Evolutionary conservation across 2,888 invertebrate species (phyloP), one percentile per base, ranked within the genome.

Genomic region (Caenorhabditis sp.): DNA sequence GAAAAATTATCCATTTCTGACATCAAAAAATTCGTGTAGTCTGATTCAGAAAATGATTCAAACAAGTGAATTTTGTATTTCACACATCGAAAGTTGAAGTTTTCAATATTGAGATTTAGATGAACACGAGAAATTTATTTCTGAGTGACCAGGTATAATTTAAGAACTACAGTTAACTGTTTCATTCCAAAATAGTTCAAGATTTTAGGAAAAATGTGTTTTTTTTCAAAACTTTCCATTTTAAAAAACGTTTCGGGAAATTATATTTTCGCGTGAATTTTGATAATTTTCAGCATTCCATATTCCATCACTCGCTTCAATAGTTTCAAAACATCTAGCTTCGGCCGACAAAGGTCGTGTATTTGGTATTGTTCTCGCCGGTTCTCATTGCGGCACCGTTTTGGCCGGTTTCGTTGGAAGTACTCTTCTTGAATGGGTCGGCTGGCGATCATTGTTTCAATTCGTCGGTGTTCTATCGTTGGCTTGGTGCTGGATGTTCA

Each of bases 251-350:
- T 71, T 23, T 12, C 31, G 36, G 3, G n/a, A 24, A 36, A 1
- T 23, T n/a, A n/a, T n/a, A n/a, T n/a, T 36, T 36, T 50, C 37
- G 5, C 31, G 31, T 10, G 31, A 4, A 31, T 6, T 31, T 31
- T 31, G 31, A 31, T 6, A 31, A 6, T 31, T 68, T 65, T 36
- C 82, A 90, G 91, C 92, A 62, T 91, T 92, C 55, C 92, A 92
- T 88, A 92, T 92, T 88, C 92, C 92, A 60, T 91, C 92, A 81
- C 90, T 92, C 90, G 92, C 92, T 62, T 92, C 92, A 84, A 87
- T 93, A 62, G 91, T 92, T 58, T 92, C 92, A 81, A 90, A 91
- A 88, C 91, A 91, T 86, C 89, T 93, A 62, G 90, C 90, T 50
- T 91, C 91, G 78, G 89, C 89, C 67, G 92, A 92, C 83, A 90